Percentiles rank a stretch among this genome's conserved stretches.
Conservation (phyloP, 2,888 invertebrate species). For the Perithous albicinctus region DNA sequence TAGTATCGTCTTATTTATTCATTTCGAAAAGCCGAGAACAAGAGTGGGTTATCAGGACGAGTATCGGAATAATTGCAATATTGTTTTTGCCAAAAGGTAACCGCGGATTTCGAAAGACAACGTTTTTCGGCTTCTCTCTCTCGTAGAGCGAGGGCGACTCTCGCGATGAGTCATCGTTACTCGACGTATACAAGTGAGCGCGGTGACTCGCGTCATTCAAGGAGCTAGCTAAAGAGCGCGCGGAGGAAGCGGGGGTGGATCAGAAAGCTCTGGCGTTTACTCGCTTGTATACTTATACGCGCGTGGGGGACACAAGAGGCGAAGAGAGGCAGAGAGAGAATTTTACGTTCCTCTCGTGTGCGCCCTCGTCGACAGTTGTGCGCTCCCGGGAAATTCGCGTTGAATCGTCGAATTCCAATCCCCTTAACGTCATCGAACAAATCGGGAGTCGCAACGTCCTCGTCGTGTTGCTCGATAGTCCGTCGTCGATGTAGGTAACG, state of each 20-base stretch:
- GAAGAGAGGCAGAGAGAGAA: conserved; percentile 8
- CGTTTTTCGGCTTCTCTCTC: conserved; percentile 29
- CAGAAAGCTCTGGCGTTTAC: conserved; percentile 32
- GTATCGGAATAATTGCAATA: conserved; percentile 72
- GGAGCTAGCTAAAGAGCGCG: conserved; percentile 41
- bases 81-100: conserved; percentile 77
- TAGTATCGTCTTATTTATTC: conserved; percentile 13
- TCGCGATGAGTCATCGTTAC: conserved; percentile 44
- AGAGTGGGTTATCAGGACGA: conserved; percentile 25
- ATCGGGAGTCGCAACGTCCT: conserved; percentile 50
- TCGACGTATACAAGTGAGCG: conserved; percentile 14
- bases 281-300: conserved; percentile 17
- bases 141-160: conserved; percentile 8
- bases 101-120: conserved; percentile 72
- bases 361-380: conserved; percentile 36
- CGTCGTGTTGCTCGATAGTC: conserved; percentile 19
- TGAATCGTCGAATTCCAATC: conserved; percentile 60
- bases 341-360: conserved; percentile 41
- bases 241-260: conserved; percentile 28
- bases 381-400: conserved; percentile 55
- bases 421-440: conserved; percentile 60
- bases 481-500: conserved; percentile 19
- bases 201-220: conserved; percentile 54
- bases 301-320: not conserved
- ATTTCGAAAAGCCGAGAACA: conserved; percentile 1